Base-by-base conservation (phyloP, 2,113 vertebrate genomes). In the Talpa occidentalis region DNA sequence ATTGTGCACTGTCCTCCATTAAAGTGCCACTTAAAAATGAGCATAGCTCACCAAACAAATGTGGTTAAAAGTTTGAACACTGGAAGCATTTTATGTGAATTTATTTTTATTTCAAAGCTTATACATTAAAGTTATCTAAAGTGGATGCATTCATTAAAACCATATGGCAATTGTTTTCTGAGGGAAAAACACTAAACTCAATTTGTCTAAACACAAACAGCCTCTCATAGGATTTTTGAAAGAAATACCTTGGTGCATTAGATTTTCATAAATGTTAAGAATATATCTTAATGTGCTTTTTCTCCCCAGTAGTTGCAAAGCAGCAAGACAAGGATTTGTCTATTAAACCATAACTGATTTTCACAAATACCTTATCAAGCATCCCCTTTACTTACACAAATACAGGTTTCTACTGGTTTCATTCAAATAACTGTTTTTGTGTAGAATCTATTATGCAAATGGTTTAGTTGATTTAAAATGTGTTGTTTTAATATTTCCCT, bases 361-460 rank as follows among this genome's bases (percentile, higher is more conserved):
- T 74, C 94, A 94, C 94, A 87, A 94, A 92, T 37, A 89, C n/a
- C 32, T 94, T 92, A 67, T 54, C 73, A 69, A 28, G 28, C 11
- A 60, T 73, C 64, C 15, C 21, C 54, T 64, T 96, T 70, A 47
- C 64, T 90, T 86, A 82, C 14, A 82, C 35, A 94, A 93, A 88
- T 74, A 90, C 8, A 66, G 44, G 26, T 81, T 94, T 93, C 80
- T 69, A 32, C 17, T 67, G 60, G 60, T 76, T 90, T 76, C n/a
- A 93, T 62, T 94, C 30, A 70, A 93, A 49, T 59, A 62, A 73
- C 70, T 92, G 14, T 59, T 91, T 73, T 66, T 70, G 40, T 35
- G 73, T 70, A 70, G 37, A 95, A 49, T 74, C 84, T 52, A 35
- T 84, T 69, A 76, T n/a, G 87, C 30, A 82, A 85, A 94, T 96